Base-by-base conservation (phyloP, 53 echinoderm and acorn worm genomes). In the Arbacia lixula region DNA sequence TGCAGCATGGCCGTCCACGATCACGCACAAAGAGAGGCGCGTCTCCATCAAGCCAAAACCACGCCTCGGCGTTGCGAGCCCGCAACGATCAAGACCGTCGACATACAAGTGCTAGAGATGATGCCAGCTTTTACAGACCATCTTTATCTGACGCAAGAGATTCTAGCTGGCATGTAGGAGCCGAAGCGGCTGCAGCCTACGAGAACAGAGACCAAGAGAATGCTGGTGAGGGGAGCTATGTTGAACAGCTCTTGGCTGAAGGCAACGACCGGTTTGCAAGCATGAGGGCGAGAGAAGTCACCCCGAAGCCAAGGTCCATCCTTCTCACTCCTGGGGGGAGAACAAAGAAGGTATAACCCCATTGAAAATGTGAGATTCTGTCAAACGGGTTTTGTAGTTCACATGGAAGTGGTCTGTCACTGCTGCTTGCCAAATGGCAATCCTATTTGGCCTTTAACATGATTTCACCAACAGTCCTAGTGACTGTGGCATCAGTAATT, bases 301-400 rank as follows among this genome's bases (percentile, higher is more conserved):
- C 88, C 8, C 85, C 93, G 42, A 88, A 60, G 79, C 97, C 90
- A 17, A 93, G 91, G 64, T 96, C 97, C n/a, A 96, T 96, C 54
- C 80, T 96, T 19, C 71, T 88, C 36, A 93, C 92, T 8, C 97
- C 93, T 10, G 90, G 91, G 41, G 36, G 57, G 5, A 86, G 69
- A 62, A 29, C 80, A 17, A 88, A 60, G 57, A 90, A 84, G 90
- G 90, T 87, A 75, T 12, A 6, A 28, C 21, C 21, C 12, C 25
- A 19, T 19, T 50, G 19, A 50, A 50, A 19, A 1, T 50, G 0
- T 50, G 0, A 19, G 19, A 50, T 12, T 19, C 50, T 50, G 12
- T 50, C 19, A 50, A 50, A 1, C 19, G 19, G 21, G 20, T 56
- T 56, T 9, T 6, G 8, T 21, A 24, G 8, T 56, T 21, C 6